Evolutionary conservation across 2,113 vertebrate species (phyloP), one percentile per base, ranked within the genome.

Genomic region (Carassius gibelio): DNA sequence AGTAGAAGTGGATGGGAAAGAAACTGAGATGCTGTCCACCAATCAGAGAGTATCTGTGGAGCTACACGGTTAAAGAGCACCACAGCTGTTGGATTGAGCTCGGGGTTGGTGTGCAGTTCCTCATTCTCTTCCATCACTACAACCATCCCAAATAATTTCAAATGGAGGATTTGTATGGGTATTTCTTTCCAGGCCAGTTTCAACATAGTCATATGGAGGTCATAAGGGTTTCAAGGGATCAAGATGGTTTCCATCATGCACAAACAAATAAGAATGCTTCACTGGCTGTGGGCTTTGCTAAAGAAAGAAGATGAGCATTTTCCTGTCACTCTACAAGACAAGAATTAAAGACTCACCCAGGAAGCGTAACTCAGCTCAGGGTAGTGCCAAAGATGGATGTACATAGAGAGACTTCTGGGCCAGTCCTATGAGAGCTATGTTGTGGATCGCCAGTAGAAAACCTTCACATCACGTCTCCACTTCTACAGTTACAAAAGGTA

Each of bases 71-170:
- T 62, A 92, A 94, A 87, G 89, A 90, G 21, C 90, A 92, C 34
- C 88, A 86, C 64, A 91, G 89, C 78, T 92, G 96, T 84, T 95
- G 92, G 87, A 84, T 96, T 3, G 71, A 90, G 83, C 55, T 97
- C 74, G 91, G 91, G 0, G 75, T 14, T 3, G 89, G 89, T 0
- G 89, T 97, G 8, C 89, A 89, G 30, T 96, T 97, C 86, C 90
- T 97, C 75, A 88, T 96, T 36, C 91, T 95, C 8, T 91, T 94
- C 82, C 95, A 96, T 82, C 91, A 75, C 74, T 96, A 95, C 48
- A 91, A 90, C 71, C 95, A 96, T 80, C 95, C 95, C 62, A 94
- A 89, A 61, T 91, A 91, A 89, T 93, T 95, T 19, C 95, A 97
- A 89, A 90, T 94, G 91, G 91, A n/a, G 14, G 57, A 48, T 1